Base-by-base conservation (phyloP, 2,888 invertebrate genomes). In the Eumerus sabulonum region DNA sequence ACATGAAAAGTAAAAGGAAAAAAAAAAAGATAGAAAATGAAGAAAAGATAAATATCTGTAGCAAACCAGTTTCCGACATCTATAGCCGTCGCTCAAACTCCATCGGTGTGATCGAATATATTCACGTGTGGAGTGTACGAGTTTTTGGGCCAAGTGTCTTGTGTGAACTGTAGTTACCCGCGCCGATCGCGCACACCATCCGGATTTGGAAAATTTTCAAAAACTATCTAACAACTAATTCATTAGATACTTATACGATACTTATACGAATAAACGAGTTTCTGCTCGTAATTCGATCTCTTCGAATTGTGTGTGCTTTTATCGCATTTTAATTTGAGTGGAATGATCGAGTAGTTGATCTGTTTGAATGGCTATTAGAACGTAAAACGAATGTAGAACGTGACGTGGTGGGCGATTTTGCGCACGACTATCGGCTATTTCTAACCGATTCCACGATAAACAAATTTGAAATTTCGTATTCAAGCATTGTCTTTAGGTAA, bases 71-170 rank as follows among this genome's bases (percentile, higher is more conserved):
- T 44, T 47, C 51, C 57, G 62, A 51, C 54, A 14, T 44, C 45
- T 27, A 7, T 27, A 4, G 27, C 27, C 27, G 27, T 27, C 27
- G 27, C 27, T 27, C 27, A 27, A 27, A 27, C 27, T 27, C 27
- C 27, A 62, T 56, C 17, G 56, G 56, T 77, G 56, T 77, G 73
- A 77, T 77, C 73, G 73, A 77, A 53, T 77, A 73, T 62, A 11
- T 40, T 63, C 53, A 68, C 67, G 62, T 67, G 54, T 62, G 48
- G 13, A 48, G 67, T 53, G 67, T 53, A 56, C 13, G 67, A 48
- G 57, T 66, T 73, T 9, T 53, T 57, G 67, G 62, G 62, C 60
- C 47, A 71, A 54, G 54, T 77, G 67, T 27, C 38, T 71, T 48
- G 13, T 48, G 50, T 77, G 72, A 73, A 72, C 57, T 57, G 62